Conservation (phyloP, 1,140 invertebrate species). For the Microplitis mediator region DNA sequence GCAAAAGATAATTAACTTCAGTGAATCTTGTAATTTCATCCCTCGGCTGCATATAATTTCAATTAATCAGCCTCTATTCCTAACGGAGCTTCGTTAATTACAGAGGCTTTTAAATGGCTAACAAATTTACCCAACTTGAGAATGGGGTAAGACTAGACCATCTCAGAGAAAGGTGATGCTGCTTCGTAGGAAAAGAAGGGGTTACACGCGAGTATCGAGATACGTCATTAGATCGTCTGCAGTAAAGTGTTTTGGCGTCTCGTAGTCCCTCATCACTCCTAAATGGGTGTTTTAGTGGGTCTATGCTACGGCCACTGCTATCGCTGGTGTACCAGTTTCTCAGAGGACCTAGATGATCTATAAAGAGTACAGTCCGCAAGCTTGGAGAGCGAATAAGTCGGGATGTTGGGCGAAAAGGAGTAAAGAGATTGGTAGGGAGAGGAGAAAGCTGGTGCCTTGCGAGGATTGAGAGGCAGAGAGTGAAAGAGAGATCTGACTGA, state of each 20-base stretch:
- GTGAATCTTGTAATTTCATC: too few species aligned
- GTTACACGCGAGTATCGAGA: constrained; percentile 15
- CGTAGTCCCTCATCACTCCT: neutral
- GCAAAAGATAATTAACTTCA: constrained; percentile 33
- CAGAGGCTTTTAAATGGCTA: too few species aligned
- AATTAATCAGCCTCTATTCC: constrained; percentile 30
- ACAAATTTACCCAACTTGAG: neutral
- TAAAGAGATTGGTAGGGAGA: constrained; percentile 17
- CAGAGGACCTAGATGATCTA: too few species aligned
- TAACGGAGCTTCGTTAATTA: neutral
- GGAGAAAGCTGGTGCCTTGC: neutral
- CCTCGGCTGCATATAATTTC: too few species aligned
- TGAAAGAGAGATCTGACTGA: constrained; percentile 7
- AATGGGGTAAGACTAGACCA: neutral
- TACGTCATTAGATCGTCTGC: constrained; percentile 35
- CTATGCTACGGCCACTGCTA: too few species aligned
- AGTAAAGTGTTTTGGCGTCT: constrained; percentile 37
- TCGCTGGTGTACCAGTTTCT: too few species aligned
- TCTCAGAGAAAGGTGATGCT: too few species aligned
- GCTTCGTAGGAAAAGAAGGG: neutral
- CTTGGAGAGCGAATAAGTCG: too few species aligned
- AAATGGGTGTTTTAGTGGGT: neutral
- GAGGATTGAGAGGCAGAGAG: neutral
- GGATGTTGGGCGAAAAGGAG: neutral
- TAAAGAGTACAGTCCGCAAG: too few species aligned